These are phyloP conservation scores for Mesorhabditis spiculigera DNA, from an alignment of 2,888 invertebrate species.

Conservation along the genomic window DNA sequence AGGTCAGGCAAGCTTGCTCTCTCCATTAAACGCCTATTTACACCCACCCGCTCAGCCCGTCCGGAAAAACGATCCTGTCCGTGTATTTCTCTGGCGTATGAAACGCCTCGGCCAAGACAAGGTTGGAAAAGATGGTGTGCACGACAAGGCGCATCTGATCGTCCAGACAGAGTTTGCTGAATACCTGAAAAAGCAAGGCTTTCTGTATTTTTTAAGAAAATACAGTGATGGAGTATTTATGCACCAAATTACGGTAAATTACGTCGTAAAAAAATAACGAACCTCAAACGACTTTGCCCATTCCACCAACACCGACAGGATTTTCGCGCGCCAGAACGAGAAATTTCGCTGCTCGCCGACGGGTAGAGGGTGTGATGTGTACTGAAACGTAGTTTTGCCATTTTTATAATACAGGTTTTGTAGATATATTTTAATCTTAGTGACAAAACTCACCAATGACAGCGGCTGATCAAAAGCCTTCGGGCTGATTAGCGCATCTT, in stretches of 20 bases:
- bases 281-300: slow-evolving; percentile 57
- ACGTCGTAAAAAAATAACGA: neutral
- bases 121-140: slow-evolving; percentile 52
- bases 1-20: no score
- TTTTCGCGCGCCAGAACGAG: slow-evolving; percentile 55
- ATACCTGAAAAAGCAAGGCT: slow-evolving; percentile 44
- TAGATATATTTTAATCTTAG: no score
- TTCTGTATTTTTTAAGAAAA: no score
- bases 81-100: slow-evolving; percentile 55
- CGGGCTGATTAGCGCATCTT: slow-evolving; percentile 25
- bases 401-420: no score
- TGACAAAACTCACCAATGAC: slow-evolving; percentile 22
- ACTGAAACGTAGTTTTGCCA: neutral
- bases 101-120: slow-evolving; percentile 56
- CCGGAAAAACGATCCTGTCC: slow-evolving; percentile 55
- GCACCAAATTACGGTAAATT: neutral
- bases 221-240: no score
- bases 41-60: slow-evolving; percentile 48
- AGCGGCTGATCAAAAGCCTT: slow-evolving; percentile 35
- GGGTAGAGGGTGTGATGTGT: slow-evolving; percentile 33
- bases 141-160: slow-evolving; percentile 43
- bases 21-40: neutral
- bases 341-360: slow-evolving; percentile 47
- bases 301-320: slow-evolving; percentile 51
- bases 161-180: slow-evolving; percentile 33